These are phyloP conservation scores for Stenopsyche tienmushanensis DNA, from an alignment of 1,140 invertebrate species.

Conservation along the genomic window DNA sequence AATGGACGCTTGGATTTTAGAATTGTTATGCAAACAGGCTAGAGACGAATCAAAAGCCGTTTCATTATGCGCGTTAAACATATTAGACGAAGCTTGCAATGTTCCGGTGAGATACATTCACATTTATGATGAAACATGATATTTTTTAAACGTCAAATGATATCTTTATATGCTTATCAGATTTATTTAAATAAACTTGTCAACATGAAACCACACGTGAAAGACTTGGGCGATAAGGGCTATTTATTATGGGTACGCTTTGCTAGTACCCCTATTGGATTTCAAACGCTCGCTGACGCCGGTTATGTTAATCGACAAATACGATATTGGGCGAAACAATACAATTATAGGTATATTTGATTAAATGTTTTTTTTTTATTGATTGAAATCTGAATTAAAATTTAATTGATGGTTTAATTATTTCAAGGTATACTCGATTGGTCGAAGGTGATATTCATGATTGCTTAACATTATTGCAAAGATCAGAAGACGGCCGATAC, in stretches of 20 bases:
- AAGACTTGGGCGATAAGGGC: conserved; percentile 80
- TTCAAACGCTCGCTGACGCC: conserved; percentile 65
- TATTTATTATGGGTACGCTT: conserved; percentile 80
- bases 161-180: conserved; percentile 46
- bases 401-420: conserved; percentile 7
- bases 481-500: conserved; percentile 78
- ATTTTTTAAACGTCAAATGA: neutral
- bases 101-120: conserved; percentile 64
- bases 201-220: conserved; percentile 68
- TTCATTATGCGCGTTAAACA: conserved; percentile 73
- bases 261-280: conserved; percentile 73
- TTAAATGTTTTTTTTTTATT: conserved; percentile 8
- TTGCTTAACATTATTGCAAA: conserved; percentile 79
- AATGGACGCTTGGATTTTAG: conserved; percentile 79
- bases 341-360: conserved; percentile 65
- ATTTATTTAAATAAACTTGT: conserved; percentile 78
- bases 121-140: neutral
- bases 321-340: conserved; percentile 72
- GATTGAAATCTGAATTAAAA: no score
- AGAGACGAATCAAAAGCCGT: conserved; percentile 77
- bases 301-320: conserved; percentile 73
- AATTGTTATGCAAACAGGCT: conserved; percentile 77
- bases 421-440: conserved; percentile 78
- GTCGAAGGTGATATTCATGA: conserved; percentile 88
- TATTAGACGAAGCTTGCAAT: conserved; percentile 91